phyloP scores from a whole-genome alignment of 2,113 vertebrate genomes.

The Tricholaema leucomelas region DNA sequence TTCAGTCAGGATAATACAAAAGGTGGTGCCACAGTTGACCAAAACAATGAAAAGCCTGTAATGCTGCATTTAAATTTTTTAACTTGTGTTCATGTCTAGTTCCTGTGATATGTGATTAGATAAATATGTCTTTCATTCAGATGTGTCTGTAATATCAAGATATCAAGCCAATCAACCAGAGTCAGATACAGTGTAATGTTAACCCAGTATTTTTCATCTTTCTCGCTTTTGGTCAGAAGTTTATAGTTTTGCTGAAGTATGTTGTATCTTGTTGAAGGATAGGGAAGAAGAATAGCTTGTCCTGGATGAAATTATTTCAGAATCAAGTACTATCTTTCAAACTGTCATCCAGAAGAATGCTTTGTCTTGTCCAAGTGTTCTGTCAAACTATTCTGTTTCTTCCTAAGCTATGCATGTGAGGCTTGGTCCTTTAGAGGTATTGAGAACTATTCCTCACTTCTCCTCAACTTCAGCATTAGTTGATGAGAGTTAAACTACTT shows the following conservation, averaged over 20 bases:
- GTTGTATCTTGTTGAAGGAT: neutral
- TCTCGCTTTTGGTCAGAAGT: constrained; percentile 43
- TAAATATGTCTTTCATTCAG: constrained; percentile 12
- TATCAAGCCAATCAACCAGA: neutral
- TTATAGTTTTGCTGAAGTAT: neutral
- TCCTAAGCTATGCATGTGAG: neutral
- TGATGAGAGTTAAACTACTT: neutral
- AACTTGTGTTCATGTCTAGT: neutral
- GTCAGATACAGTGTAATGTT: neutral
- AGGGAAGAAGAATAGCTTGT: constrained; percentile 5
- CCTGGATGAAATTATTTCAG: neutral
- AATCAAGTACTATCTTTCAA: constrained; percentile 46
- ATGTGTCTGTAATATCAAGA: constrained; percentile 41
- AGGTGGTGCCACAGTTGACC: constrained; percentile 39
- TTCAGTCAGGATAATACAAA: constrained; percentile 45
- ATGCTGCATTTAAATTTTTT: constrained; percentile 54
- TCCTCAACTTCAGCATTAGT: neutral
- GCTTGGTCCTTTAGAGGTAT: neutral
- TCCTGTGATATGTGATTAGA: constrained; percentile 27
- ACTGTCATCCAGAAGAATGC: neutral
- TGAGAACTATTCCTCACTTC: neutral
- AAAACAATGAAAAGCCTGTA: constrained; percentile 25
- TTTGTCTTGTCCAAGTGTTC: constrained; percentile 24
- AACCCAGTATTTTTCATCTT: neutral
- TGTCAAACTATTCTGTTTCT: neutral